Evolutionary conservation across 2,888 invertebrate genomes (phyloP), one percentile per base, ranked within the genome.

Genomic region (Empis livida): DNA sequence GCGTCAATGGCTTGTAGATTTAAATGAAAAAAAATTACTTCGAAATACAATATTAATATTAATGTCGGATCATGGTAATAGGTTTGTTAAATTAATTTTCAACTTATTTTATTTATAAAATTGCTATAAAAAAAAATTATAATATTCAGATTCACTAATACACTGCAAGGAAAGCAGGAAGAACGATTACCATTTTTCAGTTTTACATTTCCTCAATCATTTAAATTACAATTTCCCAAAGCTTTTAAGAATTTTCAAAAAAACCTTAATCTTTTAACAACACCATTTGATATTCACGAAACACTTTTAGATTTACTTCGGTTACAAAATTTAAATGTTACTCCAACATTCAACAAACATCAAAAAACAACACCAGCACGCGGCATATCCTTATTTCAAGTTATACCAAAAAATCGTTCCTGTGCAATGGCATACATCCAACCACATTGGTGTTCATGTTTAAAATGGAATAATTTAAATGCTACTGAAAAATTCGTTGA

Each of bases 371-470:
- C 13, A 35, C 13, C 9, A 51, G 49, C 43, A 40, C 63, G 69
- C 11, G 60, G 67, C 3, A 59, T 64, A 43, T 69, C 69, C 1
- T 55, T 70, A 3, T 61, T 65, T 50, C 61, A 62, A 11, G 59
- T 80, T 78, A 77, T 90, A 49, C 84, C 92, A 0, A 60, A 68
- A 10, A 78, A 82, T 54, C 73, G 94, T 20, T 85, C 86, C 6
- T 94, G 94, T 63, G 77, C 80, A 5, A 82, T 90, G 63, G 95
- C 95, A 0, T 88, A 82, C 46, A 86, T 96, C 49, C 91, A 92
- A 62, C 83, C 93, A 0, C 95, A 96, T 64, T 96, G 95, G 95
- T 96, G 96, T 63, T 83, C 92, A 1, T 96, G 96, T 61, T 72
- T 94, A 2, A 76, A 78, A n/a, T 94, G 94, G 93, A 67, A 76